Evolutionary conservation across 2,113 vertebrate species (phyloP), one percentile per base, ranked within the genome.

Genomic region (Kobus ellipsiprymnus): DNA sequence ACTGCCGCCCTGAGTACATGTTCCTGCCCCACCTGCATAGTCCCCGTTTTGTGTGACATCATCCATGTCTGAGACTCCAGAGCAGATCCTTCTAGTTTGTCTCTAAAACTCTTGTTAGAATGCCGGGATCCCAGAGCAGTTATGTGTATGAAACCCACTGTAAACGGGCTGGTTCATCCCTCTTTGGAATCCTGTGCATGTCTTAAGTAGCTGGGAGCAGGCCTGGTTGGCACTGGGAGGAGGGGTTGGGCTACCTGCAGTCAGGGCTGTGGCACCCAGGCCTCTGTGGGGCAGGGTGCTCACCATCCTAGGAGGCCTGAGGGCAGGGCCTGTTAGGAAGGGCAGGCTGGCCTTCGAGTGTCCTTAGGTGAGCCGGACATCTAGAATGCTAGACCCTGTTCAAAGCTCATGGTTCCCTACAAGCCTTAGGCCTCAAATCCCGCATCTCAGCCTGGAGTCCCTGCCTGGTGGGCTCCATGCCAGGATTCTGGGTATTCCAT

Each of bases 81-180:
- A 84, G 30, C 46, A 44, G 46, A 83, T 25, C n/a, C 78, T 48
- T 82, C 23, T 36, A 71, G 30, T 50, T 77, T 29, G 7, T 46
- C 33, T 81, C 33, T 62, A 59, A 74, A 74, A 67, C 30, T 60
- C 64, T 71, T n/a, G 21, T 59, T 82, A 46, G 94, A 64, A 44
- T 48, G 15, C 23, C 8, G 11, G 3, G 33, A 81, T 25, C 19
- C 81, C 46, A 33, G 52, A 85, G 64, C 9, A 81, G 13, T 86
- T 12, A 0, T 15, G 9, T 6, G 2, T 36, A 46, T 74, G 50
- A 71, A 89, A 33, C 48, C 9, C n/a, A 71, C 16, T 23, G 14
- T 17, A 30, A 27, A 52, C 0, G 0, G 57, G 60, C n/a, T 48
- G 52, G 2, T 17, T 30, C 59, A 27, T 90, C 52, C 11, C n/a